Conservation (phyloP, 2,113 vertebrate genomes). For the Heterochromis multidens region DNA sequence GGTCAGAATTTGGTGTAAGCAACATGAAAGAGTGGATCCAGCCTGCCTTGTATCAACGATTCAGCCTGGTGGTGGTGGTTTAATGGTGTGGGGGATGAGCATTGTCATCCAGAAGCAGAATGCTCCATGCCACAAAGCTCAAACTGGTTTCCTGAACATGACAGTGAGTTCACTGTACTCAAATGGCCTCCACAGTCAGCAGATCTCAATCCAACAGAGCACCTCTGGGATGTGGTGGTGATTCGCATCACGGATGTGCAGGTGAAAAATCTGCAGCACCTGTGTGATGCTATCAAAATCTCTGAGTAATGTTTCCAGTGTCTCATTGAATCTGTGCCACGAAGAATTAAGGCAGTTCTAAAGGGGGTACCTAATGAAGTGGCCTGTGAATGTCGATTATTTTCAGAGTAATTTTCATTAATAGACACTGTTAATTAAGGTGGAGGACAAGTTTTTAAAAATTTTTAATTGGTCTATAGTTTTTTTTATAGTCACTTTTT, state of each 20-base stretch:
- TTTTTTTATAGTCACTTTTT: no score
- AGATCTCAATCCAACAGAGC: neutral
- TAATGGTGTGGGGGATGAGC: neutral
- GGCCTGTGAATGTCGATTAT: no score
- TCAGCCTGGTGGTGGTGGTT: no score
- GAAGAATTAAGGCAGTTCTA: neutral
- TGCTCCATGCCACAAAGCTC: neutral
- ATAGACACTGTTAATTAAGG: no score
- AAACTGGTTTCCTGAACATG: neutral
- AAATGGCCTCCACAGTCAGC: neutral
- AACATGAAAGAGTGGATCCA: neutral
- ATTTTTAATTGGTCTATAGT: no score
- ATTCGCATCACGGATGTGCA: neutral
- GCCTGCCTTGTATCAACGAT: neutral
- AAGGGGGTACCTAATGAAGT: no score
- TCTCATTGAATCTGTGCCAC: neutral
- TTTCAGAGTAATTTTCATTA: no score
- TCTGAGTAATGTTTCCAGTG: neutral
- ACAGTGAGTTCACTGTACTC: neutral
- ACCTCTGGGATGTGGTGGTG: neutral
- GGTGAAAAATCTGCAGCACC: no score
- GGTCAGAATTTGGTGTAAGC: accelerated
- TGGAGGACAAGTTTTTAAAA: no score
- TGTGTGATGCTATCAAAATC: neutral
- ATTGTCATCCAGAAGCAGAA: neutral